These are phyloP conservation scores for Panagrolaimus sp. DNA, from an alignment of 1,140 invertebrate species.

Conservation along the genomic window DNA sequence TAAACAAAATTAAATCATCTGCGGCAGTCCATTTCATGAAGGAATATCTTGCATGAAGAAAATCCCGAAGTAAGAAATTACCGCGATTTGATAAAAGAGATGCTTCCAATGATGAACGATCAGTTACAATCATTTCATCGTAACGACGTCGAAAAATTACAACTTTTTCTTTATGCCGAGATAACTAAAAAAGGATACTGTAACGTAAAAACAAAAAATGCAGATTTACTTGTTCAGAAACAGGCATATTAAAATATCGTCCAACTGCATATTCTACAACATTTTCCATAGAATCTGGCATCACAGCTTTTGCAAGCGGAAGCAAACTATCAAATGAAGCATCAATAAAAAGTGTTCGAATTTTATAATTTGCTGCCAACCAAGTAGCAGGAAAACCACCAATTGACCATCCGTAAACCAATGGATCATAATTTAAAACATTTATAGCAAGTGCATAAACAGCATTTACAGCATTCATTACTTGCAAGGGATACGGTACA, in stretches of 20 bases:
- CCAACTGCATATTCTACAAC: constrained; percentile 6
- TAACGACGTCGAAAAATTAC: neutral
- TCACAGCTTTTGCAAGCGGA: constrained; percentile 28
- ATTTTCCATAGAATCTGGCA: neutral
- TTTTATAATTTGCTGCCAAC: constrained; percentile 59
- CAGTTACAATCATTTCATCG: constrained; percentile 11
- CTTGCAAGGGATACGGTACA: constrained; percentile 23
- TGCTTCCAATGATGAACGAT: neutral
- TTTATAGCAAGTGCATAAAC: constrained; percentile 59
- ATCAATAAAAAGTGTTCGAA: constrained; percentile 58
- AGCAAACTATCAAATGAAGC: constrained; percentile 61
- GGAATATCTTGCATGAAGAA: neutral
- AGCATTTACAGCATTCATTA: constrained; percentile 59
- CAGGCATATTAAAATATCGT: neutral
- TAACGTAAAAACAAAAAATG: neutral
- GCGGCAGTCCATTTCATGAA: neutral
- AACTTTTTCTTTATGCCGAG: neutral
- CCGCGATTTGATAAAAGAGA: neutral
- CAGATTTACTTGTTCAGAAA: neutral
- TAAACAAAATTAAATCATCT: neutral
- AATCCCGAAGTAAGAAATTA: neutral
- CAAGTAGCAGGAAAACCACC: constrained; percentile 58
- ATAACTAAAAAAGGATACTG: neutral
- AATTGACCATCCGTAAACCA: constrained; percentile 61
- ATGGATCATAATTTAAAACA: constrained; percentile 41